Base-by-base conservation (phyloP, 2,797 vertebrate genomes). In the Todus mexicanus region DNA sequence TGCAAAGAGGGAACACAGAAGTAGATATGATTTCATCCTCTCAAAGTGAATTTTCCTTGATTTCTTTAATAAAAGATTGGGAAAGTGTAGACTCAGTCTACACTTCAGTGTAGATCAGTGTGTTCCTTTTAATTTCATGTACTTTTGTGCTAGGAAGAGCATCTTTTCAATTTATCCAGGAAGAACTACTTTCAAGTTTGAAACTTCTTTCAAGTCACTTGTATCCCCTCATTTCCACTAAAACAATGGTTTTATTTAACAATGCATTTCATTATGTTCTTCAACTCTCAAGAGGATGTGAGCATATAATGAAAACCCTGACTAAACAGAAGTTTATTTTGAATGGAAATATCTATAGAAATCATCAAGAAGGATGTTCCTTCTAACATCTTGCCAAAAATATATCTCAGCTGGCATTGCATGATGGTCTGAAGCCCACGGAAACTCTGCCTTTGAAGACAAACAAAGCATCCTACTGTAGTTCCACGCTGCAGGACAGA, bases 241-340 rank as follows among this genome's bases (percentile, higher is more conserved):
- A 91, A 94, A 92, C 87, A 94, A 95, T 94, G 77, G 73, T 76
- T 90, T 50, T 33, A 5, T 66, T 77, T 76, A 90, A 93, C 91
- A 95, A 95, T 93, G 85, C 26, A 42, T 84, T 95, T 90, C 82
- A 84, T 81, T 73, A 60, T 19, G 40, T 84, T 84, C 77, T 57
- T 75, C 56, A 75, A 37, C 13, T 91, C 89, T 88, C 83, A 48
- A 37, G 73, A 92, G 87, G 77, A 70, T 75, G 54, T 31, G 76
- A 79, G 56, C 16, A 20, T 13, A 64, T 51, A 70, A 91, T 88
- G n/a, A 86, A 91, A 92, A 66, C 19, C n/a, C 31, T 51, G 48
- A 50, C 40, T 60, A 53, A 85, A 92, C 48, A 81, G 60, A 92
- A 88, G 93, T 81, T 90, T 94, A 83, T 91, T 96, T 93, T 93